A percentile compares a stretch with the other conserved stretches of the same genome.
These are phyloP conservation scores for Harpalus rufipes DNA, from an alignment of 2,888 invertebrate genomes.

Conservation along the genomic window DNA sequence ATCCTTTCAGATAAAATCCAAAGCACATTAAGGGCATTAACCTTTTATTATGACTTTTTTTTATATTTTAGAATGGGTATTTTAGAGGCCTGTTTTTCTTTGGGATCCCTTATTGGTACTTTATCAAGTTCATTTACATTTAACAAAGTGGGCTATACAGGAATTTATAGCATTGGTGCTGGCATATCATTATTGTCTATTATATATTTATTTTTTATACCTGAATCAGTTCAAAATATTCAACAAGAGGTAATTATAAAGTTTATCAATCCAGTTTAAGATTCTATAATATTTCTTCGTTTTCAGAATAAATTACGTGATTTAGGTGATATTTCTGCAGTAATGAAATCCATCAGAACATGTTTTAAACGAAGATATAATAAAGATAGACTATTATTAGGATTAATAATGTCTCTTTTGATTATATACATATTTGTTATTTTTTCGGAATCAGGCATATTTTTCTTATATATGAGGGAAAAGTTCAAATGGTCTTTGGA, in stretches of 20 bases:
- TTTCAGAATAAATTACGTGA: slow-evolving; percentile 49
- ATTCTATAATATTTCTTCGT: slow-evolving; percentile 31
- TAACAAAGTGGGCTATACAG: slow-evolving; percentile 78
- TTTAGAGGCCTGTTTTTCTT: slow-evolving; percentile 80
- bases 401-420: slow-evolving; percentile 49
- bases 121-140: slow-evolving; percentile 82
- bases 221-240: slow-evolving; percentile 50
- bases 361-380: slow-evolving; percentile 61
- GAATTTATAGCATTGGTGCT: slow-evolving; percentile 57
- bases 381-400: slow-evolving; percentile 49
- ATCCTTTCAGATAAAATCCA: no score
- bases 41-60: not conserved
- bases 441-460: slow-evolving; percentile 59
- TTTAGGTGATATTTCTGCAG: slow-evolving; percentile 45
- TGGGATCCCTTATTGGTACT: slow-evolving; percentile 82
- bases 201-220: slow-evolving; percentile 47
- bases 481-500: slow-evolving; percentile 58
- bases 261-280: not conserved
- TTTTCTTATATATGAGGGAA: slow-evolving; percentile 57
- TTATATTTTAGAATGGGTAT: slow-evolving; percentile 80
- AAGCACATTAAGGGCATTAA: no score
- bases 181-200: slow-evolving; percentile 37
- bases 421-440: slow-evolving; percentile 62
- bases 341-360: slow-evolving; percentile 50
- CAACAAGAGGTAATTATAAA: slow-evolving; percentile 44